Evolutionary conservation across 2,797 vertebrate genomes (phyloP).

Genomic region (Myotis daubentonii): DNA sequence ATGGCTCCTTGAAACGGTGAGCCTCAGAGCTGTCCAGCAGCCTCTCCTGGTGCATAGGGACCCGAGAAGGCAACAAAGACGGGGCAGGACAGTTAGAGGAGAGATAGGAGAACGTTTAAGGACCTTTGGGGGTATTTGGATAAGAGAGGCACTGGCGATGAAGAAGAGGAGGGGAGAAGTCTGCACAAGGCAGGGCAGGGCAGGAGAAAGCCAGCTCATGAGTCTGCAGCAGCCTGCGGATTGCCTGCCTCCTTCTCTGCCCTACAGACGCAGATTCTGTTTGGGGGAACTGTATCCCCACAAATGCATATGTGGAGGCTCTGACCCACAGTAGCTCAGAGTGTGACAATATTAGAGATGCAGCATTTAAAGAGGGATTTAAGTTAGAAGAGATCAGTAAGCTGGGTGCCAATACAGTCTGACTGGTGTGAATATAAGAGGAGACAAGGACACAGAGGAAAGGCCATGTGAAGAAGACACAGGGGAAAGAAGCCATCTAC

Average conservation of each 20-base stretch:
- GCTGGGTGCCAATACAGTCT: fast-evolving
- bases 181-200: fast-evolving
- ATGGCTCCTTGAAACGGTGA: neutral
- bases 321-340: neutral
- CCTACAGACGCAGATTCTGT: neutral
- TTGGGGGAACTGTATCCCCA: neutral
- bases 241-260: neutral
- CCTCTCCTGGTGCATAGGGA: neutral
- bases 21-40: fast-evolving
- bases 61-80: fast-evolving
- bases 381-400: neutral
- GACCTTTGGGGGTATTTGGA: neutral
- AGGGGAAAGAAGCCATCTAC: neutral
- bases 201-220: fast-evolving
- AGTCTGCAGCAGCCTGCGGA: too few relatives aligned
- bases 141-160: neutral
- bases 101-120: too few relatives aligned
- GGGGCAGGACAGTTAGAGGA: neutral
- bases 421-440: neutral
- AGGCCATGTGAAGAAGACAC: fast-evolving
- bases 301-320: neutral
- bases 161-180: neutral
- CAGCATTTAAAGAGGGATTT: neutral
- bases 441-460: too few relatives aligned
- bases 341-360: neutral